Conservation (phyloP, 2,888 invertebrate species). For the Phalera bucephala region DNA sequence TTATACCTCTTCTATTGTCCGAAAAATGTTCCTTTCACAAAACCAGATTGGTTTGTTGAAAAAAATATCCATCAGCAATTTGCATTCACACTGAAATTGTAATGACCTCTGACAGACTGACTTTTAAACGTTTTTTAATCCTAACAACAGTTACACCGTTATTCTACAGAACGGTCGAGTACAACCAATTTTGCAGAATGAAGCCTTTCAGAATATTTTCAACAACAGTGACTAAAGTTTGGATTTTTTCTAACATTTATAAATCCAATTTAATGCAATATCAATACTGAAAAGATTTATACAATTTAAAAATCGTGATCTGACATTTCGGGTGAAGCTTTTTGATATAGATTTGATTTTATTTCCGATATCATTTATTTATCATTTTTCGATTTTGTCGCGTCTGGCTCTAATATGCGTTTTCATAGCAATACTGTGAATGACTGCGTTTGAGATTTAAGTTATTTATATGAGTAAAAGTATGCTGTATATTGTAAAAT, state of each 20-base stretch:
- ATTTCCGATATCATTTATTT: neutral
- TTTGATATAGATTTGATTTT: neutral
- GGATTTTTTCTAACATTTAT: neutral
- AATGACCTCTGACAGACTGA: constrained; percentile 24
- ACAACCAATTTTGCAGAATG: constrained; percentile 1
- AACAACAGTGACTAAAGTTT: neutral
- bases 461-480: too few species aligned
- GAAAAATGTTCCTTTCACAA: neutral
- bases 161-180: constrained; percentile 17
- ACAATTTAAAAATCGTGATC: neutral
- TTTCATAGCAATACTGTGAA: too few species aligned
- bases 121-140: constrained; percentile 12
- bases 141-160: constrained; percentile 14
- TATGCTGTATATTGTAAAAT: too few species aligned
- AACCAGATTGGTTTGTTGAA: constrained; percentile 1
- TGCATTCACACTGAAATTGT: constrained; percentile 24
- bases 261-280: neutral
- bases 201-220: neutral
- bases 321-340: neutral
- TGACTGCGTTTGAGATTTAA: too few species aligned
- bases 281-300: neutral
- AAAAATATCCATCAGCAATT: constrained; percentile 13
- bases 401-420: too few species aligned
- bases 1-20: neutral
- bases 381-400: too few species aligned